Conservation (phyloP, 2,797 vertebrate genomes). For the Halcyon chelicuti region DNA sequence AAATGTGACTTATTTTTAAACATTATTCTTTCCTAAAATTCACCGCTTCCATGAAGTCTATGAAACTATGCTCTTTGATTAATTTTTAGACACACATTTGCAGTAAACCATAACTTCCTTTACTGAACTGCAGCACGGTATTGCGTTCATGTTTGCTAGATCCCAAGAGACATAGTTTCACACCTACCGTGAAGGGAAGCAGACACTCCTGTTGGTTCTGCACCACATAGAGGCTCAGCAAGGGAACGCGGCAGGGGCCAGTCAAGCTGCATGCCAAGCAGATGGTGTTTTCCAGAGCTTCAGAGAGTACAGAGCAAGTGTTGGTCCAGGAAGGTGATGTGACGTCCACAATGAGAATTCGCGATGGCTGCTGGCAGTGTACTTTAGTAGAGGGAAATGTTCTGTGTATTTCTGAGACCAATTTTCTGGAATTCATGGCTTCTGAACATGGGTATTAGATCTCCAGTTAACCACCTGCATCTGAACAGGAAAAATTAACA, state of each 20-base stretch:
- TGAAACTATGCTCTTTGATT: not conserved
- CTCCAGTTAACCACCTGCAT: not conserved
- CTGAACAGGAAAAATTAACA: not conserved
- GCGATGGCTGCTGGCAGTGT: conserved; percentile 77
- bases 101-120: not conserved
- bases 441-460: not conserved
- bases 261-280: conserved; percentile 84
- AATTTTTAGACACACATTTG: not conserved
- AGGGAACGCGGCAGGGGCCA: conserved; percentile 86
- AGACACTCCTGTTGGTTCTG: conserved; percentile 90
- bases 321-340: conserved; percentile 85
- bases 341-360: conserved; percentile 87
- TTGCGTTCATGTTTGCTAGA: not conserved
- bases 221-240: conserved; percentile 90
- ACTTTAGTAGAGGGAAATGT: not conserved
- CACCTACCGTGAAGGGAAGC: conserved; percentile 91
- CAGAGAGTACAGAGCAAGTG: conserved; percentile 81
- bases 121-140: not conserved
- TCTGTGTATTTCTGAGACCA: not conserved
- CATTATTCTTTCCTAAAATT: not conserved
- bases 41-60: not conserved
- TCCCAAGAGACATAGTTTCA: not conserved
- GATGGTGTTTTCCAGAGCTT: conserved; percentile 91
- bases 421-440: conserved; percentile 66
- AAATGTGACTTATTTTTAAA: not conserved